These are phyloP conservation scores for Mormyrops attenuatus DNA, from an alignment of 2,797 vertebrate species.

Conservation along the genomic window DNA sequence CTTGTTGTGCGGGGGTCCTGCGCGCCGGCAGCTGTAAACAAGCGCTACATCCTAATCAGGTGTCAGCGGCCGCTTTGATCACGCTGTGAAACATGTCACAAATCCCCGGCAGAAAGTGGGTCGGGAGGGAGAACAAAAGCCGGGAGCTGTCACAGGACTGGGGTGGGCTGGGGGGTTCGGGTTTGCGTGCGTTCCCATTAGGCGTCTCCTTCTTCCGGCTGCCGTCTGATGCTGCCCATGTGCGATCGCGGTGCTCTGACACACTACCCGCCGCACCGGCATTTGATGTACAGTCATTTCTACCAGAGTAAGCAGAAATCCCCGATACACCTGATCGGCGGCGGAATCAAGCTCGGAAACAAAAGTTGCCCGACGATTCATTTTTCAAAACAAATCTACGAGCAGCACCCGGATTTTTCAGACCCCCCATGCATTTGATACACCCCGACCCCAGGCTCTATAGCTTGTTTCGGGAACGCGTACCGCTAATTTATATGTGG, in stretches of 20 bases:
- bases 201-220: conserved; percentile 62
- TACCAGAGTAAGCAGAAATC: conserved; percentile 54
- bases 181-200: conserved; percentile 82
- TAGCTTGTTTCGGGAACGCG: background rate
- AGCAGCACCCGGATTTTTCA: conserved; percentile 41
- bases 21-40: conserved; percentile 84
- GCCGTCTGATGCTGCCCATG: conserved; percentile 63
- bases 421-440: background rate
- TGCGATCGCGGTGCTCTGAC: conserved; percentile 54
- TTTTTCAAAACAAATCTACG: conserved; percentile 38
- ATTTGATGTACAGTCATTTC: conserved; percentile 62
- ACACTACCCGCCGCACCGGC: conserved; percentile 53
- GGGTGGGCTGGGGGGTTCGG: conserved; percentile 50
- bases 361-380: conserved; percentile 25
- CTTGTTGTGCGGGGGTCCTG: conserved; percentile 76
- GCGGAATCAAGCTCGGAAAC: conserved; percentile 24
- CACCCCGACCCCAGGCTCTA: background rate
- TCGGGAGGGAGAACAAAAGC: conserved; percentile 77
- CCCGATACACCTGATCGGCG: conserved; percentile 25
- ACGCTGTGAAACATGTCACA: conserved; percentile 83
- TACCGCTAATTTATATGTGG: conserved; percentile 35
- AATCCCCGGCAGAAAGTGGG: conserved; percentile 84
- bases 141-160: conserved; percentile 77
- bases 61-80: conserved; percentile 91
- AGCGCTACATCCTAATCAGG: conserved; percentile 83